Conservation (phyloP, 1,140 invertebrate genomes). For the Sipha flava region DNA sequence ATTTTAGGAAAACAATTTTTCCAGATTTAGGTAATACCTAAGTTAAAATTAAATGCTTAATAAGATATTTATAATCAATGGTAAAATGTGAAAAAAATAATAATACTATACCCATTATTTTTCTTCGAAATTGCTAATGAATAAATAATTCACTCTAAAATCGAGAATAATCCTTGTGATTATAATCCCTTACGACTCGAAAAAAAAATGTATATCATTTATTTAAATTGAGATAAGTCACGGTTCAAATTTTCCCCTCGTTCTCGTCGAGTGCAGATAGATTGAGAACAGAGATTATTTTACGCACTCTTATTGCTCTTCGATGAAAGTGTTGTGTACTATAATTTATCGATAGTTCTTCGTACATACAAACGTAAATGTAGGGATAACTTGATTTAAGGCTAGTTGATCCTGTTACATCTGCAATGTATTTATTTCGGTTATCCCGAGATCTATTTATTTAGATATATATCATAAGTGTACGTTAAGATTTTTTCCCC, state of each 20-base stretch:
- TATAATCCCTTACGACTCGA: neutral
- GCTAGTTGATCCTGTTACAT: neutral
- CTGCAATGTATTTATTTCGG: neutral
- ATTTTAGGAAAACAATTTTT: too few relatives aligned
- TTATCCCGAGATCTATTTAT: neutral
- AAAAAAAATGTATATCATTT: neutral
- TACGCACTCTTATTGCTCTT: neutral
- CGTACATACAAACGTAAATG: too few relatives aligned
- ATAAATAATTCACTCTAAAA: neutral
- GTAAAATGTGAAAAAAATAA: too few relatives aligned
- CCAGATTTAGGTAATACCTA: too few relatives aligned
- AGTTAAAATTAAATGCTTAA: too few relatives aligned
- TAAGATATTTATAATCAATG: too few relatives aligned
- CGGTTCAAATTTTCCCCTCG: neutral
- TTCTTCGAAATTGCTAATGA: too few relatives aligned
- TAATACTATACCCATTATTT: too few relatives aligned
- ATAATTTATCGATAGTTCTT: neutral
- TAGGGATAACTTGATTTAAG: constrained; percentile 5
- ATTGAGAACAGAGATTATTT: neutral
- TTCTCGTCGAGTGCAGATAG: neutral
- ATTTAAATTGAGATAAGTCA: neutral
- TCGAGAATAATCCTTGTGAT: neutral
- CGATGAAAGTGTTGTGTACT: neutral
- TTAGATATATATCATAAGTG: neutral
- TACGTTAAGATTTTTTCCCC: neutral